Percentiles rank a stretch among this genome's conserved stretches.
Conservation (phyloP, 1,140 invertebrate genomes). For the Macrotrachela quadricornifera region DNA sequence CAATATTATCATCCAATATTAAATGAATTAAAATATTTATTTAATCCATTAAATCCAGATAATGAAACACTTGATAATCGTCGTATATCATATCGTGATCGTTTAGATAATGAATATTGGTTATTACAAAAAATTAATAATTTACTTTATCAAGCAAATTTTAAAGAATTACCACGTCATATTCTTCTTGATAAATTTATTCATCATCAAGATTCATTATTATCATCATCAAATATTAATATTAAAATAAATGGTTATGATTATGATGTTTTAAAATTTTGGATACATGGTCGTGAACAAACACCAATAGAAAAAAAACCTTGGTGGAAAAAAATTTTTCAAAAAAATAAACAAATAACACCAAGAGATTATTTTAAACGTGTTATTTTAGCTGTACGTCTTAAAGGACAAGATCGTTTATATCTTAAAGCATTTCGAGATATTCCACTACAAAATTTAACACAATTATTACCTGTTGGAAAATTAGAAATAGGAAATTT, state of each 20-base stretch:
- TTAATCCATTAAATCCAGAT: constrained; percentile 29
- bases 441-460: constrained; percentile 18
- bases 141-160: constrained; percentile 24
- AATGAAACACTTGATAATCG: constrained; percentile 24
- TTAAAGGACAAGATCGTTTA: constrained; percentile 23
- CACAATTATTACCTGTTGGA: constrained; percentile 24
- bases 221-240: constrained; percentile 11
- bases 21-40: constrained; percentile 20
- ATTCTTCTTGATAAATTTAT: constrained; percentile 14
- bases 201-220: constrained; percentile 15
- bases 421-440: constrained; percentile 26
- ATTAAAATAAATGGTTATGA: constrained; percentile 19
- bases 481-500: constrained; percentile 16
- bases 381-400: constrained; percentile 19
- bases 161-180: constrained; percentile 18
- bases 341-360: constrained; percentile 1
- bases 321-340: constrained; percentile 8
- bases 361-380: constrained; percentile 21
- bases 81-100: constrained; percentile 15
- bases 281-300: constrained; percentile 18
- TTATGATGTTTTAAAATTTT: constrained; percentile 25
- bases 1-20: constrained; percentile 21
- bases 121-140: constrained; percentile 20
- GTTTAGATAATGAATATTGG: constrained; percentile 26
- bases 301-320: constrained; percentile 12